Percentiles rank a stretch among this genome's conserved stretches.
Conservation (phyloP, 23 tunicate genomes). For the Halocynthia roretzi region DNA sequence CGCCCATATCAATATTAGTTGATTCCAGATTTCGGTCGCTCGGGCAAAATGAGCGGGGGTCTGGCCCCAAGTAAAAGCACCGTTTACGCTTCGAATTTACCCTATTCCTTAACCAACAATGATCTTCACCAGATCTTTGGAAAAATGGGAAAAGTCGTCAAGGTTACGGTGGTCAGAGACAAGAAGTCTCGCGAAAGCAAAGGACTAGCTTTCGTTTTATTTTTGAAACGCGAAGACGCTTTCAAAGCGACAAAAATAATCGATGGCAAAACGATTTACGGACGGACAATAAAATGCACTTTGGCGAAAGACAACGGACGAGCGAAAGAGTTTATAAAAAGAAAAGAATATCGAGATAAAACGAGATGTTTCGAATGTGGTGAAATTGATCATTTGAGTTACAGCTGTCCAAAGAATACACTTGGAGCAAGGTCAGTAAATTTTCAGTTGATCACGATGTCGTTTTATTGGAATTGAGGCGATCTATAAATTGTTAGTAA, state of each 20-base stretch:
- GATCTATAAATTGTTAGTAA: no score
- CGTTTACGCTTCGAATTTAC: conserved; percentile 71
- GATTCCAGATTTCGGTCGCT: no score
- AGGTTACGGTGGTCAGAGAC: conserved; percentile 61
- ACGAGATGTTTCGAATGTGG: conserved; percentile 85
- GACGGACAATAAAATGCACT: conserved; percentile 67
- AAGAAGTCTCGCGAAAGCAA: conserved; percentile 56
- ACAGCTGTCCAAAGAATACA: conserved; percentile 70
- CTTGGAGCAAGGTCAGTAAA: conserved; percentile 35
- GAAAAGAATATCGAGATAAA: conserved; percentile 83
- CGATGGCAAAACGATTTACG: conserved; percentile 51
- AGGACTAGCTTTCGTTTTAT: conserved; percentile 73
- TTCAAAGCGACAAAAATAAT: conserved; percentile 54
- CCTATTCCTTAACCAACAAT: conserved; percentile 71
- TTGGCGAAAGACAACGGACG: conserved; percentile 86
- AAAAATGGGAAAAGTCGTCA: conserved; percentile 53
- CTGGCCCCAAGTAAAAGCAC: conserved; percentile 86
- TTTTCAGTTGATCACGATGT: no score
- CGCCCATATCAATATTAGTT: no score
- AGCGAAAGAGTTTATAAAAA: conserved; percentile 62
- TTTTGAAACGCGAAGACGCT: conserved; percentile 69
- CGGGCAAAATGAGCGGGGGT: conserved; percentile 54
- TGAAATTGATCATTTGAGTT: conserved; percentile 65
- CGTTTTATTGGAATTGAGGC: no score
- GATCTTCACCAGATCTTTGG: conserved; percentile 67